phyloP scores from a whole-genome alignment of 2,797 vertebrate species.

The Pangasius djambal region DNA sequence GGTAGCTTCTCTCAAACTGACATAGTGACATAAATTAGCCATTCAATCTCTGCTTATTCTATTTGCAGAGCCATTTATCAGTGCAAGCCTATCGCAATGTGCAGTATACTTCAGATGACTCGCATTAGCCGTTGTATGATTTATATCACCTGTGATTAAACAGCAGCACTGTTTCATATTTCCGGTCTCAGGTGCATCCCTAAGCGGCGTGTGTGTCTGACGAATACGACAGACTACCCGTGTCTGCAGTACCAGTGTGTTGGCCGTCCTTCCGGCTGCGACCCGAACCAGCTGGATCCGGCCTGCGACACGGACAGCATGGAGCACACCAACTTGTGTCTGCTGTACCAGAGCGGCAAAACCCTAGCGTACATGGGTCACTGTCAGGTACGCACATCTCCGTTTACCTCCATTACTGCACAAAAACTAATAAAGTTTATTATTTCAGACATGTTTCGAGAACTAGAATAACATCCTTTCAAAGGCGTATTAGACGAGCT shows the following conservation, averaged over 20 bases:
- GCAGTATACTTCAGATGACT: background rate
- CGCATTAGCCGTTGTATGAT: background rate
- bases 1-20: background rate
- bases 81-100: background rate
- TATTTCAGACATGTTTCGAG: background rate
- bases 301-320: constrained; percentile 89
- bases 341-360: constrained; percentile 88
- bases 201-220: constrained; percentile 89
- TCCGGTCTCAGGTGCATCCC: constrained; percentile 81
- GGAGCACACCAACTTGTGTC: constrained; percentile 85
- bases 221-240: constrained; percentile 81
- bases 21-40: background rate
- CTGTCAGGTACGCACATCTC: constrained; percentile 84
- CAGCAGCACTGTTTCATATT: background rate
- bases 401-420: background rate
- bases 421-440: background rate
- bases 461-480: background rate
- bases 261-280: constrained; percentile 80
- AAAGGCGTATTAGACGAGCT: background rate
- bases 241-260: constrained; percentile 89
- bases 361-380: constrained; percentile 89
- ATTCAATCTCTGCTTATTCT: background rate
- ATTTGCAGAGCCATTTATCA: background rate
- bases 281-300: constrained; percentile 82
- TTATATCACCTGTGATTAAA: background rate